Conservation (phyloP, 1,140 invertebrate species). For the Vanessa tameamea region DNA sequence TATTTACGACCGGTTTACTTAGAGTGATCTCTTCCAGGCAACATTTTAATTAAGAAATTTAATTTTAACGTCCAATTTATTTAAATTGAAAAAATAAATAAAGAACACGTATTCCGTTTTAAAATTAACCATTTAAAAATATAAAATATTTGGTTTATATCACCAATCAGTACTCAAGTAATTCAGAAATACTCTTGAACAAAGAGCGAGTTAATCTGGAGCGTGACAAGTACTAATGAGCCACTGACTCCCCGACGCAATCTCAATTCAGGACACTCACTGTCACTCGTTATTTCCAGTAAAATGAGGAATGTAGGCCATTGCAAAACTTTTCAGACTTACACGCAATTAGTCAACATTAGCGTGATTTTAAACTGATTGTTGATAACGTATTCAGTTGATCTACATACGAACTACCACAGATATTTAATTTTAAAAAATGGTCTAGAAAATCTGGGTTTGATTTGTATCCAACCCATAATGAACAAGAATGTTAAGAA, state of each 20-base stretch:
- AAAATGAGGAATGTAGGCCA: slow-evolving; percentile 51
- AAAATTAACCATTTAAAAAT: neutral
- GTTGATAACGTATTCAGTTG: neutral
- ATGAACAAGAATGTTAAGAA: too few relatives aligned
- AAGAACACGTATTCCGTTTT: neutral
- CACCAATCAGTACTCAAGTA: slow-evolving; percentile 2
- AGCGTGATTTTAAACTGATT: slow-evolving; percentile 12
- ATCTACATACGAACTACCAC: neutral
- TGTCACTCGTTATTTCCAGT: slow-evolving; percentile 43
- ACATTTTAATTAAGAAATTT: too few relatives aligned
- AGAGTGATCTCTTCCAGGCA: too few relatives aligned
- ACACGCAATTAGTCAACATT: slow-evolving; percentile 32
- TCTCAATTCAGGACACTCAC: slow-evolving; percentile 48
- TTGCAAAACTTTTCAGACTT: slow-evolving; percentile 32
- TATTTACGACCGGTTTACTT: too few relatives aligned
- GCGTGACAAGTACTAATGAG: slow-evolving; percentile 61
- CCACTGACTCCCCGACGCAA: slow-evolving; percentile 35
- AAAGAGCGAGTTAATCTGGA: slow-evolving; percentile 47
- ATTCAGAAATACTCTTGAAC: slow-evolving; percentile 6
- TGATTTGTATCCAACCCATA: too few relatives aligned
- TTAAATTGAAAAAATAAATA: too few relatives aligned
- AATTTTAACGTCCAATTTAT: too few relatives aligned
- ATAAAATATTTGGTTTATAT: neutral
- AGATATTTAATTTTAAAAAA: too few relatives aligned
- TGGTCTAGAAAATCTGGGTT: too few relatives aligned